Percentiles rank a stretch among this genome's conserved stretches.
Conservation (phyloP, 2,888 invertebrate species). For the Atrina japonica region DNA sequence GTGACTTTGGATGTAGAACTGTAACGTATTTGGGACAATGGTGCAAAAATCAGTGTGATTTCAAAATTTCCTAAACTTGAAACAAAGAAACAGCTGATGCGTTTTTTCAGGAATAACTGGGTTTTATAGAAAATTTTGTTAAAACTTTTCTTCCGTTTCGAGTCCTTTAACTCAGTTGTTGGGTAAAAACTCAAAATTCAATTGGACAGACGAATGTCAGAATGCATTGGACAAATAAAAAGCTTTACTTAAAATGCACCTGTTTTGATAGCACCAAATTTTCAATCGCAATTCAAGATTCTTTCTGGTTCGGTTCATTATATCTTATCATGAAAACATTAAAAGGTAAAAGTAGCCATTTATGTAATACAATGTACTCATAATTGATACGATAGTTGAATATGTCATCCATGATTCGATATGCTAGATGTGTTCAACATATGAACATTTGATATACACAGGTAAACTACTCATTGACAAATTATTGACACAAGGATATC, state of each 20-base stretch:
- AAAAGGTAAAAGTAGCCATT: too few species aligned
- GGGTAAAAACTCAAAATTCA: conserved; percentile 37
- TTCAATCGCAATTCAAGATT: conserved; percentile 46
- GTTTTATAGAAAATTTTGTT: conserved; percentile 49
- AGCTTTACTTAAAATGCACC: conserved; percentile 43
- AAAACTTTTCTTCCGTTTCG: conserved; percentile 36
- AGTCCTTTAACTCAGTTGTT: conserved; percentile 35
- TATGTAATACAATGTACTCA: too few species aligned
- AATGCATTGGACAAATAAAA: conserved; percentile 61
- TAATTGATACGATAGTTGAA: too few species aligned
- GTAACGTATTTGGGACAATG: conserved; percentile 54
- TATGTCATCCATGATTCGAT: too few species aligned
- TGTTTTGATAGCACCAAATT: conserved; percentile 38
- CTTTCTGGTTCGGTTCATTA: conserved; percentile 49
- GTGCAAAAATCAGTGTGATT: too few species aligned
- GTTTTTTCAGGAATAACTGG: conserved; percentile 48
- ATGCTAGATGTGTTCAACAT: too few species aligned
- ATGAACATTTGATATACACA: too few species aligned
- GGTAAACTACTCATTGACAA: too few species aligned
- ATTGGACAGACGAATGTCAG: conserved; percentile 66
- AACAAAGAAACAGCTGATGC: conserved; percentile 39
- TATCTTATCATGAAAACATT: too few species aligned
- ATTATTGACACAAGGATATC: too few species aligned
- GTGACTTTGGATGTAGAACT: conserved; percentile 23
- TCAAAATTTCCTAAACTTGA: conserved; percentile 36